These are phyloP conservation scores for Homalodisca vitripennis DNA, from an alignment of 1,140 invertebrate genomes.

Conservation along the genomic window DNA sequence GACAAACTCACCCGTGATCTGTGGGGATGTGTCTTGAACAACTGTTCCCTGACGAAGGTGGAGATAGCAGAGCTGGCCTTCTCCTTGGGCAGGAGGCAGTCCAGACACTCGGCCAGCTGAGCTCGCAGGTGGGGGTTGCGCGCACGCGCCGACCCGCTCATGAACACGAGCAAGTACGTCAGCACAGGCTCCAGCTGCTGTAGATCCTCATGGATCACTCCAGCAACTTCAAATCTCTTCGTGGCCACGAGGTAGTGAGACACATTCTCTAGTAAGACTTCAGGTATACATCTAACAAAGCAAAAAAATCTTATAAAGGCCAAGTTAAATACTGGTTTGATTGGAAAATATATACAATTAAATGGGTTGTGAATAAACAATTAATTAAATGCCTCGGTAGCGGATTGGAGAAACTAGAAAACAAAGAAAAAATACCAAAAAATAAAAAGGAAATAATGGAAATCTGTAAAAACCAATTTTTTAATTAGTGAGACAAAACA, in stretches of 20 bases:
- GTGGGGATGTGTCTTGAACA: constrained; percentile 78
- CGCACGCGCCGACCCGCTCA: constrained; percentile 62
- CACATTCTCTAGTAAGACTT: constrained; percentile 88
- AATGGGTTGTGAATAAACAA: too few species aligned
- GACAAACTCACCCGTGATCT: constrained; percentile 56
- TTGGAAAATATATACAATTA: too few species aligned
- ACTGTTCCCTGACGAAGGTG: constrained; percentile 65
- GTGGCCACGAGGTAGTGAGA: constrained; percentile 75
- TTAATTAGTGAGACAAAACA: too few species aligned
- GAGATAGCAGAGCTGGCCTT: constrained; percentile 54
- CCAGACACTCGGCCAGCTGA: constrained; percentile 83
- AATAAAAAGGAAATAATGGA: too few species aligned
- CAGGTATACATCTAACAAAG: constrained; percentile 76
- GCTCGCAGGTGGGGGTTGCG: constrained; percentile 94
- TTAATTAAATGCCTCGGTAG: too few species aligned
- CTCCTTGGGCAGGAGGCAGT: constrained; percentile 72
- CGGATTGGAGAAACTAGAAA: too few species aligned
- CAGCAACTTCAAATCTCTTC: constrained; percentile 55
- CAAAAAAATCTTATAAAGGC: too few species aligned
- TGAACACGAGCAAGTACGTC: constrained; percentile 63
- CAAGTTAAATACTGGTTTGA: too few species aligned
- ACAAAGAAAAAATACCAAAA: too few species aligned
- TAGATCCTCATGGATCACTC: constrained; percentile 60
- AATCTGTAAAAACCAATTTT: too few species aligned
- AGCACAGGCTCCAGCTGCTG: constrained; percentile 69